A percentile compares a stretch with the other conserved stretches of the same genome.
phyloP scores from a whole-genome alignment of 2,888 invertebrate genomes.

The Microlaimidae sp. region DNA sequence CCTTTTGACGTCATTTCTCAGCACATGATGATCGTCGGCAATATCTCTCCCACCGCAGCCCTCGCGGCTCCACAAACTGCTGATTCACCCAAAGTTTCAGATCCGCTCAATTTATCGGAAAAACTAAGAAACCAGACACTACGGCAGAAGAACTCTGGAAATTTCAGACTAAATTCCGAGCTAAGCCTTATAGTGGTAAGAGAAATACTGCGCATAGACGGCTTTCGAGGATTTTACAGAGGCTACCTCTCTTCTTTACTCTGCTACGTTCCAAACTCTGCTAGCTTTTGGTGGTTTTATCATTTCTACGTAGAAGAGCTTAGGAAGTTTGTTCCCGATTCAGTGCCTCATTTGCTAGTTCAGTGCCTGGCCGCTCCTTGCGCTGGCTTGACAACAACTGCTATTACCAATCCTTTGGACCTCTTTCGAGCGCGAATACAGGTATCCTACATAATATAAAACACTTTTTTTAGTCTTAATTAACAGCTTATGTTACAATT shows the following conservation, averaged over 20 bases:
- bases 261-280: constrained; percentile 85
- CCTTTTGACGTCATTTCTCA: constrained; percentile 92
- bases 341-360: constrained; percentile 60
- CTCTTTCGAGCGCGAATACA: constrained; percentile 78
- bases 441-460: constrained; percentile 45
- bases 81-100: neutral
- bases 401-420: constrained; percentile 87
- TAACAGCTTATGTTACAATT: too few relatives aligned
- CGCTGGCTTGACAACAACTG: constrained; percentile 76
- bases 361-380: constrained; percentile 77
- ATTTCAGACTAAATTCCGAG: too few relatives aligned
- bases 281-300: constrained; percentile 94
- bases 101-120: neutral
- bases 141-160: neutral
- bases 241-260: constrained; percentile 79
- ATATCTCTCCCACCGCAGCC: neutral
- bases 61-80: neutral
- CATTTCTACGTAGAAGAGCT: constrained; percentile 39
- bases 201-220: constrained; percentile 59
- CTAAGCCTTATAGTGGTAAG: constrained; percentile 43
- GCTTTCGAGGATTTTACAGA: constrained; percentile 70
- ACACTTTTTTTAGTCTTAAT: too few relatives aligned
- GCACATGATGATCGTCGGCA: constrained; percentile 79
- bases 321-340: constrained; percentile 44
- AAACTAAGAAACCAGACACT: too few relatives aligned